phyloP scores from a whole-genome alignment of 2,888 invertebrate species.

The Cyclophora albipunctata region DNA sequence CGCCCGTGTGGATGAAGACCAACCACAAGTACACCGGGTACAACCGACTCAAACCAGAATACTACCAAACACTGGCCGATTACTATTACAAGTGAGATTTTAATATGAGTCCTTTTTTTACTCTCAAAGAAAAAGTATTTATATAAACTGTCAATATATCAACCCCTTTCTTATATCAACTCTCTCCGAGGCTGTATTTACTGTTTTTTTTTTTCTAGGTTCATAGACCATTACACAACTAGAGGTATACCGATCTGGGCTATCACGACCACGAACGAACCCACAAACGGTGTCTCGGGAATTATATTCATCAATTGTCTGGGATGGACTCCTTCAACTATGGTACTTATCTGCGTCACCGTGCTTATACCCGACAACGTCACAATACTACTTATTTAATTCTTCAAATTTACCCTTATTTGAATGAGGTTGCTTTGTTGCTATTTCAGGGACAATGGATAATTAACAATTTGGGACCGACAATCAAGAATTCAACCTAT shows the following conservation, averaged over 20 bases:
- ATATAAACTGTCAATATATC: too few species aligned
- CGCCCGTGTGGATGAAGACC: constrained; percentile 81
- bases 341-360: constrained; percentile 36
- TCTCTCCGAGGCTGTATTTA: too few species aligned
- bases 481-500: constrained; percentile 74
- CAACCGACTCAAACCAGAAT: constrained; percentile 61
- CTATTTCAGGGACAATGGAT: constrained; percentile 79
- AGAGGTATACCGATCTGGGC: constrained; percentile 83
- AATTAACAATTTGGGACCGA: constrained; percentile 82
- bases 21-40: constrained; percentile 64
- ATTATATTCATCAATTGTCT: constrained; percentile 78
- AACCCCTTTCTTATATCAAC: too few species aligned
- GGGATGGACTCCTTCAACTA: constrained; percentile 79
- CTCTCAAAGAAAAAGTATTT: too few species aligned
- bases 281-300: constrained; percentile 75
- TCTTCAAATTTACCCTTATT: too few species aligned
- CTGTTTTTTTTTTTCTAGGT: constrained; percentile 56
- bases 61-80: constrained; percentile 85
- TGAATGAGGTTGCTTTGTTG: too few species aligned
- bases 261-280: constrained; percentile 90
- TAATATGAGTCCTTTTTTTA: not conserved
- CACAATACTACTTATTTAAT: too few species aligned
- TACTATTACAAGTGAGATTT: constrained; percentile 79
- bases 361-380: too few species aligned
- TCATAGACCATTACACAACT: constrained; percentile 81